These are phyloP conservation scores for Phrynocephalus versicolor DNA, from an alignment of 2,113 vertebrate genomes.

Conservation along the genomic window DNA sequence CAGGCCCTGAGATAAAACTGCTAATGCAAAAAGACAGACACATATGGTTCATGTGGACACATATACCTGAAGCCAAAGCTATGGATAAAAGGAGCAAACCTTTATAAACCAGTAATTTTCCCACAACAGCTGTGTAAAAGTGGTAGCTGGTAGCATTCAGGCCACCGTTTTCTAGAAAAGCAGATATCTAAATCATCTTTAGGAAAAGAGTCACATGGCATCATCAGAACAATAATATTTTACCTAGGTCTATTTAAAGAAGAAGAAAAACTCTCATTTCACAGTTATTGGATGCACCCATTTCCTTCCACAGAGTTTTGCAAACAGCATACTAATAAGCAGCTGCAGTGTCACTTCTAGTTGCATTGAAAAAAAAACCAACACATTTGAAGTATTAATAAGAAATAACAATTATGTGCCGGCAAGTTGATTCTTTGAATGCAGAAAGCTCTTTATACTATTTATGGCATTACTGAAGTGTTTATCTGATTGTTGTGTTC, in stretches of 20 bases:
- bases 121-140: too few relatives aligned
- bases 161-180: too few relatives aligned
- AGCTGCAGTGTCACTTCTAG: fast-evolving
- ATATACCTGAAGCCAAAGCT: not conserved
- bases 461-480: not conserved
- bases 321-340: not conserved
- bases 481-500: not conserved
- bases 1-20: not conserved
- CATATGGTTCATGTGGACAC: not conserved
- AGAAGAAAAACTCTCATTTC: too few relatives aligned
- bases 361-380: not conserved
- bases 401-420: too few relatives aligned
- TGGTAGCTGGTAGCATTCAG: too few relatives aligned
- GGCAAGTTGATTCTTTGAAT: not conserved
- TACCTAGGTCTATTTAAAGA: too few relatives aligned
- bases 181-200: too few relatives aligned
- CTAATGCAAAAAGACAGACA: not conserved
- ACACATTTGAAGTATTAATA: not conserved
- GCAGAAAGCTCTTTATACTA: not conserved
- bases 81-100: not conserved
- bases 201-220: not conserved
- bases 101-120: not conserved
- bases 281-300: not conserved
- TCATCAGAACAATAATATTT: too few relatives aligned
- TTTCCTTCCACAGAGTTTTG: not conserved